Base-by-base conservation (phyloP, 2,797 vertebrate genomes). In the Alauda arvensis region DNA sequence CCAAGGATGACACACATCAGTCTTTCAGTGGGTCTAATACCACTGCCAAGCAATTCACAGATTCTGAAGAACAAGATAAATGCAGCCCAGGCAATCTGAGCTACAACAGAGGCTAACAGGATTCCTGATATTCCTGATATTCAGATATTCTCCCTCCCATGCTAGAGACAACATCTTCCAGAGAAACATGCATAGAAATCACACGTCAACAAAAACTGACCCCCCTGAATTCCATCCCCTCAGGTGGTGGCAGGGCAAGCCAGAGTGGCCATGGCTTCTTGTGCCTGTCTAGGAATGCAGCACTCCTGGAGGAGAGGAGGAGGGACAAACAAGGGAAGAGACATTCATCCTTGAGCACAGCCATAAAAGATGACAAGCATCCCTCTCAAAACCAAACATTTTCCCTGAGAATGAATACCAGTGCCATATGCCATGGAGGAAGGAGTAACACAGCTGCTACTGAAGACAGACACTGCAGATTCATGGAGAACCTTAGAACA, bases 31-130 rank as follows among this genome's bases (percentile, higher is more conserved):
- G 60, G 20, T 74, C 17, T 77, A 71, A 80, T 29, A 34, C 17
- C 75, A 37, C 10, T 57, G 43, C 60, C 55, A 77, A 67, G 79
- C 59, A 87, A 75, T 55, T 75, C 80, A 74, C 26, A 87, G 72
- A 14, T 67, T 63, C n/a, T 46, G 56, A 63, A 88, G 42, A 37
- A 49, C 90, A 55, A 56, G 42, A 48, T 9, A 56, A 57, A 8
- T 7, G 12, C 14, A 75, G 53, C 59, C 37, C 56, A 57, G 34
- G 56, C 14, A 65, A 76, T 18, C 14, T 40, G 39, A 77, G n/a
- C 62, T 78, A 43, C 75, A 51, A 45, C 10, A 61, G 63, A 70
- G 29, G 29, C 39, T 70, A 40, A 56, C 67, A 70, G 31, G 75
- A 82, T 59, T 79, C 59, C 85, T 79, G 21, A 60, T 29, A n/a